Evolutionary conservation across 2,797 vertebrate species (phyloP).

Genomic region (Lutjanus campechanus): DNA sequence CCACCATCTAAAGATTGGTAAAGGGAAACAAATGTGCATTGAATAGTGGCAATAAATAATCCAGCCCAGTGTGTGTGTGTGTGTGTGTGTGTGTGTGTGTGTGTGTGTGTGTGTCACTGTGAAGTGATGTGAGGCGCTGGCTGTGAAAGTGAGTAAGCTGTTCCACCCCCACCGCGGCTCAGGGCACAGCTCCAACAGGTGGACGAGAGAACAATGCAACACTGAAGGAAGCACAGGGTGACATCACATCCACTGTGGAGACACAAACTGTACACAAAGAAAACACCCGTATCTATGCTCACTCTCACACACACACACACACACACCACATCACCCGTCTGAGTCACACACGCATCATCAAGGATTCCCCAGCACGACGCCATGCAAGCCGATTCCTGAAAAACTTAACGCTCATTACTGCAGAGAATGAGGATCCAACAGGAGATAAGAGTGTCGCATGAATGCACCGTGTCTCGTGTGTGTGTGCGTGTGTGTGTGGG

Average conservation of each 20-base stretch:
- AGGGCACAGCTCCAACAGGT: constrained; percentile 69
- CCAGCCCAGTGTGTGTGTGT: constrained; percentile 2
- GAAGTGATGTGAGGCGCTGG: constrained; percentile 55
- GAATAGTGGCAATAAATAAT: constrained; percentile 15
- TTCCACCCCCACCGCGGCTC: constrained; percentile 44
- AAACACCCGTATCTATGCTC: constrained; percentile 13
- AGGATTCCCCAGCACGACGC: constrained; percentile 33
- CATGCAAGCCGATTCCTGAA: constrained; percentile 20
- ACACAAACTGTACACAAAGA: constrained; percentile 21
- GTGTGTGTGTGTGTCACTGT: constrained; percentile 41
- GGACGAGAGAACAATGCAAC: constrained; percentile 62
- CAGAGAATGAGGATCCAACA: constrained; percentile 21
- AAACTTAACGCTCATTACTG: constrained; percentile 4
- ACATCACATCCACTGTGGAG: constrained; percentile 48
- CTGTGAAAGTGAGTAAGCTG: constrained; percentile 64
- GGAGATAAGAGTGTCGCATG: constrained; percentile 22
- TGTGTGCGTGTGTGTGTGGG: constrained; percentile 11
- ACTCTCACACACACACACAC: constrained; percentile 19
- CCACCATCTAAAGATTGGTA: too few relatives aligned
- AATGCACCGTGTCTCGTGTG: constrained; percentile 12
- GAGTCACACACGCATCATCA: constrained; percentile 38
- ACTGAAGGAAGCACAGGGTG: constrained; percentile 36
- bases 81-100: constrained; percentile 16
- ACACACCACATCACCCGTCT: constrained; percentile 14
- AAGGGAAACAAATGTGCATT: background rate